phyloP scores from a whole-genome alignment of 35 echinoderm and acorn worm genomes.

The Eucidaris tribuloides region DNA sequence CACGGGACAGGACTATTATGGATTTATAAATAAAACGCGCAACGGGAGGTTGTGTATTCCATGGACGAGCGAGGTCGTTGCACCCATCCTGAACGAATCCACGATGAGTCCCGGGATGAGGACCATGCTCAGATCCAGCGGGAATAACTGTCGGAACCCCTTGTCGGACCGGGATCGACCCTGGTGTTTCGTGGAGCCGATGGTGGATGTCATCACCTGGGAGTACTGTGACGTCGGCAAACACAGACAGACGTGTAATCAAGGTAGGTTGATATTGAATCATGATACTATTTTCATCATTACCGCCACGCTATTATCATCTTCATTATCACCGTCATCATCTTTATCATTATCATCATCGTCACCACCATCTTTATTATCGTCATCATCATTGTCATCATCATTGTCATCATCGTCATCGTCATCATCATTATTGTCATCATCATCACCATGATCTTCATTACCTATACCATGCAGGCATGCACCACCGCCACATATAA shows the following conservation, averaged over 20 bases:
- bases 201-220: neutral
- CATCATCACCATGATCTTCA: too few species aligned
- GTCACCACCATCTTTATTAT: too few species aligned
- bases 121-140: neutral
- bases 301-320: too few species aligned
- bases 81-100: neutral
- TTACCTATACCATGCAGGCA: too few species aligned
- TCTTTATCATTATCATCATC: too few species aligned
- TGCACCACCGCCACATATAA: too few species aligned
- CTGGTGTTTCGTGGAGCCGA: constrained; percentile 24
- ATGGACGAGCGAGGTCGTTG: neutral
- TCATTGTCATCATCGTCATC: too few species aligned
- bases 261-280: too few species aligned
- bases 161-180: neutral
- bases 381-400: too few species aligned
- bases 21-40: neutral
- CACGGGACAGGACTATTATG: neutral
- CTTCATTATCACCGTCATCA: too few species aligned
- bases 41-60: neutral
- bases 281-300: too few species aligned
- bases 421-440: too few species aligned
- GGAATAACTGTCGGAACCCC: constrained; percentile 4
- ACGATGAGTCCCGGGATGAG: neutral
- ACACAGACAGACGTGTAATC: neutral
- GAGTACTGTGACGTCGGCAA: constrained; percentile 34